These are phyloP conservation scores for Erpetoichthys calabaricus DNA, from an alignment of 2,797 vertebrate genomes.

Conservation along the genomic window DNA sequence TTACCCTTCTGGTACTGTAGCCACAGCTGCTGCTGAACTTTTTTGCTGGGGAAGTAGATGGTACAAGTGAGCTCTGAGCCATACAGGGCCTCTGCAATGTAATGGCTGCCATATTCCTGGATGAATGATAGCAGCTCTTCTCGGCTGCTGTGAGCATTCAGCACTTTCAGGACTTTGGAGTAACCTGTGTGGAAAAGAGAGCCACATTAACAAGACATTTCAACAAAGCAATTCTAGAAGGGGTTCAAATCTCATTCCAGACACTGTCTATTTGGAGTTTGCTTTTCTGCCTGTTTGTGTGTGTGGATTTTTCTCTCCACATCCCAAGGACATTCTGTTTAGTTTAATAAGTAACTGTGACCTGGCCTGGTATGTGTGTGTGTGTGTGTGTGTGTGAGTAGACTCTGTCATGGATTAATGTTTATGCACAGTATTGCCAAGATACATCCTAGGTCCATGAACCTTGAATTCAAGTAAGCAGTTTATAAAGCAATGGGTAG, in stretches of 20 bases:
- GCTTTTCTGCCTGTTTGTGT: too few species aligned
- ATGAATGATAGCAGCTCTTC: constrained; percentile 83
- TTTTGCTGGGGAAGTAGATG: constrained; percentile 96
- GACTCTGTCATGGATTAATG: too few species aligned
- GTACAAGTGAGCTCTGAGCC: constrained; percentile 86
- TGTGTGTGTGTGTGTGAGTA: too few species aligned
- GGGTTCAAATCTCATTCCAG: too few species aligned
- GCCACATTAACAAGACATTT: constrained; percentile 1
- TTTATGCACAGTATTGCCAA: too few species aligned
- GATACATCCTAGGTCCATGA: too few species aligned
- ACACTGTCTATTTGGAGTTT: constrained; percentile 15
- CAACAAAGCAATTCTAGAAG: background rate
- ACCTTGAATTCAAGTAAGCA: too few species aligned
- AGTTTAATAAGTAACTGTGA: too few species aligned
- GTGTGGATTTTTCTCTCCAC: too few species aligned
- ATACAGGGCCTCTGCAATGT: constrained; percentile 81
- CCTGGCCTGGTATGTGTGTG: too few species aligned
- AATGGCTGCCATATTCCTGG: constrained; percentile 83
- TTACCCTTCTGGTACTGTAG: constrained; percentile 98
- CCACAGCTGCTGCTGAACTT: constrained; percentile 95
- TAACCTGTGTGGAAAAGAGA: constrained; percentile 53
- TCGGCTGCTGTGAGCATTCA: constrained; percentile 77
- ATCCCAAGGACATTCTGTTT: too few species aligned
- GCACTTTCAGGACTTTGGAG: constrained; percentile 80
- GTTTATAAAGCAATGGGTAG: too few species aligned